Base-by-base conservation (phyloP, 2,888 invertebrate genomes). In the Apotomis betuletana region DNA sequence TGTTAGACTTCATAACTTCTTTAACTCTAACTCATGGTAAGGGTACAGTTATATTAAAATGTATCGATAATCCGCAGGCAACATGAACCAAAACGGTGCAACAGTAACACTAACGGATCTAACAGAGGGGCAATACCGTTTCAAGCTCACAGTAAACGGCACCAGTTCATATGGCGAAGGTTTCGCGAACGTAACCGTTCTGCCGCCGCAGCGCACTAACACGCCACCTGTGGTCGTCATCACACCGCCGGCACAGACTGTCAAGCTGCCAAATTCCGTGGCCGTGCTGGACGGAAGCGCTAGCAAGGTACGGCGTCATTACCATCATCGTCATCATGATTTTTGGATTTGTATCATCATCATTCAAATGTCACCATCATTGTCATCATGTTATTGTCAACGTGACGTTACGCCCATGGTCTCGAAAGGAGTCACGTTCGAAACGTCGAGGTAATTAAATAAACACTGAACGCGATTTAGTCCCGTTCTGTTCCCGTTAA, bases 211-310 rank as follows among this genome's bases (percentile, higher is more conserved):
- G 73, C 94, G 98, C 71, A 95, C 96, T 71, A 99, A 99, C 88
- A 95, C 95, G 75, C 95, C 97, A 0, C 99, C 98, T 0, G 94
- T 96, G 73, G 98, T 97, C 0, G 94, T 98, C 57, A 97, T 99
- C 77, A 97, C 97, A 3, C 98, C 98, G 0, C 94, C 96, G 3
- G 94, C 96, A 52, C 98, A 98, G 88, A 96, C 96, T 8, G 97
- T 99, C 6, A 97, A 98, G 80, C 93, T 97, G 77, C 98, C 98
- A 0, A 98, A 97, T 79, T 97, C 97, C 0, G 97, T 96, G 58
- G 97, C 98, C 0, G 97, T 99, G 44, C 94, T 99, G 44, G 99
- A 99, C 87, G 99, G 96, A 0, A 97, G 97, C 80, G 95, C 94
- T 52, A 97, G 94, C 79, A 94, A 94, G 88, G 94, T 93, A 83